These are phyloP conservation scores for Hyppa rectilinea DNA, from an alignment of 2,888 invertebrate species.

Conservation along the genomic window DNA sequence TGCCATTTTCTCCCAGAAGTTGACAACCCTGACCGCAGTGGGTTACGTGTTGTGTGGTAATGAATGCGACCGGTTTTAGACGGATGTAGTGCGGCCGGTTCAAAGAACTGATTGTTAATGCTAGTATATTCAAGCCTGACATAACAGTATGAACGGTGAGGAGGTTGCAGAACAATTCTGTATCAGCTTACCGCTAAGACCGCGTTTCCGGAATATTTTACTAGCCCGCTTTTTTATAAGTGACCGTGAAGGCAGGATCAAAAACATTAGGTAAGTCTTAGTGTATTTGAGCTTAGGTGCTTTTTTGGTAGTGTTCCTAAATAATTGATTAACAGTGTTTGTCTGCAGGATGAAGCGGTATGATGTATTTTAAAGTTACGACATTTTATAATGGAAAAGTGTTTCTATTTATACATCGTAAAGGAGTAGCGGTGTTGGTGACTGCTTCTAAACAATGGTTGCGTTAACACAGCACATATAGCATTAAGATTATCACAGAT, in stretches of 20 bases:
- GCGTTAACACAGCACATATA: constrained; percentile 23
- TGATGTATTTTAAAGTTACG: neutral
- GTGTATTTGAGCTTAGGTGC: neutral
- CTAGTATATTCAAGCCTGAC: constrained; percentile 17
- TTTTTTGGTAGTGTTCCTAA: constrained; percentile 3
- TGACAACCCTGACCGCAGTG: constrained; percentile 34
- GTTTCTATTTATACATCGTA: neutral
- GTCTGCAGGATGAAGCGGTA: constrained; percentile 13
- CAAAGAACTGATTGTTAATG: constrained; percentile 37
- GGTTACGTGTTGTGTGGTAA: constrained; percentile 50
- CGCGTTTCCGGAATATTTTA: neutral
- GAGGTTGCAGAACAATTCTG: neutral
- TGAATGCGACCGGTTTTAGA: constrained; percentile 49
- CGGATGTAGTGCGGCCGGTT: constrained; percentile 48
- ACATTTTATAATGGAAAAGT: constrained; percentile 2
- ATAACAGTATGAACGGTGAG: constrained; percentile 1
- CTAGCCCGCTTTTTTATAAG: neutral
- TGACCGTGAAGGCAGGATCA: neutral
- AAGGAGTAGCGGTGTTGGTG: neutral
- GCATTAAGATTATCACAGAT: constrained; percentile 13
- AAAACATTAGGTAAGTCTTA: neutral
- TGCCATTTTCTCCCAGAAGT: neutral
- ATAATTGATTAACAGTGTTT: constrained; percentile 4
- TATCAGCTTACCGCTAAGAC: neutral
- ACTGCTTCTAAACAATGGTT: constrained; percentile 8